phyloP scores from a whole-genome alignment of 2,888 invertebrate species.

The Ophion obscuratus region DNA sequence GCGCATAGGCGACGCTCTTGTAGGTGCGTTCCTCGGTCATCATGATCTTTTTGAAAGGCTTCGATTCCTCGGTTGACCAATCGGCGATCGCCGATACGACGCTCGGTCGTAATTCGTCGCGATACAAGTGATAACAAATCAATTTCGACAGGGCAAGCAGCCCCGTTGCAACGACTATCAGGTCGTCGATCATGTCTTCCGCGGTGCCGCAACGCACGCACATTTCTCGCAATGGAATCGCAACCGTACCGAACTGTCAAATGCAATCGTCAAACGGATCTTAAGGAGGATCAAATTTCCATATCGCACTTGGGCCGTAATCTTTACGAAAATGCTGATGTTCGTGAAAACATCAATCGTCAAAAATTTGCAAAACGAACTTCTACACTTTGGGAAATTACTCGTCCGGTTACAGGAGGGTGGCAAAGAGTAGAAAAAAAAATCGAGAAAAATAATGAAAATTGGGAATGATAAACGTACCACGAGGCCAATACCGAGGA shows the following conservation, averaged over 20 bases:
- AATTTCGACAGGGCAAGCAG: constrained; percentile 72
- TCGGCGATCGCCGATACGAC: constrained; percentile 71
- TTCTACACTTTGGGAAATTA: no score
- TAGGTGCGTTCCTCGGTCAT: constrained; percentile 65
- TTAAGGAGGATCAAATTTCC: no score
- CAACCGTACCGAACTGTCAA: constrained; percentile 63
- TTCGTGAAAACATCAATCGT: no score
- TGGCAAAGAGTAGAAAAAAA: background rate
- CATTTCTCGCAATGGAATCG: constrained; percentile 66
- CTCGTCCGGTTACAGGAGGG: background rate
- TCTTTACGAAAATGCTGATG: no score
- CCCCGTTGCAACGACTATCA: constrained; percentile 69
- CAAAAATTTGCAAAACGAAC: no score
- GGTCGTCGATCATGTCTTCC: constrained; percentile 71
- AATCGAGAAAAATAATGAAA: background rate
- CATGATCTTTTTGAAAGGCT: constrained; percentile 66
- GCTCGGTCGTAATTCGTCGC: constrained; percentile 66
- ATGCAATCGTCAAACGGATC: background rate
- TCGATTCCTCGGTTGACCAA: constrained; percentile 66
- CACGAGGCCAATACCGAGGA: constrained; percentile 61
- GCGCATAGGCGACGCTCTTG: constrained; percentile 58
- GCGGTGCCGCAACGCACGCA: constrained; percentile 71
- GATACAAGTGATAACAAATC: constrained; percentile 68
- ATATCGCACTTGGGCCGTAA: no score
- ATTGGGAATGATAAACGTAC: constrained; percentile 33